phyloP scores from a whole-genome alignment of 2,797 vertebrate genomes.

The Botia kubotai region DNA sequence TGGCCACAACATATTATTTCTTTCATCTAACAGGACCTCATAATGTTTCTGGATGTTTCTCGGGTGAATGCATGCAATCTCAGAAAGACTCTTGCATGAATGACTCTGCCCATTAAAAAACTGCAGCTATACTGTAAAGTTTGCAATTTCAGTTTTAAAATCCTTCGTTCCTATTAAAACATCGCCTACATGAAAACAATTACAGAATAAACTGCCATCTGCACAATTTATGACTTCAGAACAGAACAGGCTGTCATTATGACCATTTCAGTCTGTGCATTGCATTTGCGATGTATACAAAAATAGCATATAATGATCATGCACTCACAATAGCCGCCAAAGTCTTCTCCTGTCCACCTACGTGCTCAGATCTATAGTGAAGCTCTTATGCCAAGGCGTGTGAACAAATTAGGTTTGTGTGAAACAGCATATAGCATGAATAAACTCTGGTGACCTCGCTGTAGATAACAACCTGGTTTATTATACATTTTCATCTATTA shows the following conservation, averaged over 20 bases:
- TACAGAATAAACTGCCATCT: background rate
- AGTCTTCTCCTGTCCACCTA: background rate
- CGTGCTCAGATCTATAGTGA: background rate
- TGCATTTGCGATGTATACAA: background rate
- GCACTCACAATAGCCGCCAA: background rate
- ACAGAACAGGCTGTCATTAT: too few species aligned
- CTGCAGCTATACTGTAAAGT: too few species aligned
- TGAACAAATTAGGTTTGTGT: background rate
- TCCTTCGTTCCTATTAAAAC: background rate
- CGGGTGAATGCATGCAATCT: background rate
- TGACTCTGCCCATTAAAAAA: too few species aligned
- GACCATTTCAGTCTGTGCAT: background rate
- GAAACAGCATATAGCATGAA: background rate
- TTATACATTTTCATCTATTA: background rate
- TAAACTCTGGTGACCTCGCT: background rate
- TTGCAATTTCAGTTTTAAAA: background rate
- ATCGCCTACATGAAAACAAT: background rate
- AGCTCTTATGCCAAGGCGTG: background rate
- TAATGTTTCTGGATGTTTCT: background rate
- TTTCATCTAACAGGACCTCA: background rate
- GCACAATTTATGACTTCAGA: background rate
- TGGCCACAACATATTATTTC: background rate
- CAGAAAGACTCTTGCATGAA: too few species aligned
- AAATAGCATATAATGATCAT: constrained; percentile 15
- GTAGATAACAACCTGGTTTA: background rate